Conservation (phyloP, 2,113 vertebrate species). For the Sardina pilchardus region DNA sequence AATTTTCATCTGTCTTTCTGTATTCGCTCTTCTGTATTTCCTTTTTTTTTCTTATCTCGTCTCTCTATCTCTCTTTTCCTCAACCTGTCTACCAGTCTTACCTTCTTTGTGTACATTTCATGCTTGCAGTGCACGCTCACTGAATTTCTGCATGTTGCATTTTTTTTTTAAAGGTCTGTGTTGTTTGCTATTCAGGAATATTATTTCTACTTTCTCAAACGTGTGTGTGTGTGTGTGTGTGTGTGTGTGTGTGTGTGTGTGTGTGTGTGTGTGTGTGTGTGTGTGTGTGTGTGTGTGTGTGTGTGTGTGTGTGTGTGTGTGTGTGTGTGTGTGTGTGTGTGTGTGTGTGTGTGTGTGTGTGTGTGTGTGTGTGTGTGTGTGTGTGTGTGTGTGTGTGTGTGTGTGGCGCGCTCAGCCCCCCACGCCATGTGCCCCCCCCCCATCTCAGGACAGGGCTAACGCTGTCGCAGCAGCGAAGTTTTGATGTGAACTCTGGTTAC, state of each 20-base stretch:
- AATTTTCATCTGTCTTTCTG: background rate
- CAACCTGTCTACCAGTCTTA: conserved; percentile 50
- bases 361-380: too few relatives aligned
- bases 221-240: background rate
- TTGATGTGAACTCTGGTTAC: background rate
- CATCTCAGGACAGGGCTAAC: background rate
- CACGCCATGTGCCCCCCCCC: background rate
- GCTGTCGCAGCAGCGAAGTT: background rate
- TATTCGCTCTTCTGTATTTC: too few relatives aligned
- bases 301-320: too few relatives aligned
- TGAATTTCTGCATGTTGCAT: conserved; percentile 20
- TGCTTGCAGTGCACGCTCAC: background rate
- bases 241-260: too few relatives aligned
- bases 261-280: too few relatives aligned
- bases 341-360: too few relatives aligned
- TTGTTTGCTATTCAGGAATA: background rate
- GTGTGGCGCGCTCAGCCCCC: background rate
- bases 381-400: too few relatives aligned
- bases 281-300: too few relatives aligned
- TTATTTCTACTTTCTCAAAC: background rate
- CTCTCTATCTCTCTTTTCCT: conserved; percentile 17
- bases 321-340: background rate
- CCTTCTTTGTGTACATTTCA: background rate
- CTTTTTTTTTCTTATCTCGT: too few relatives aligned
- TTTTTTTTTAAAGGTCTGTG: conserved; percentile 71